Evolutionary conservation across 23 tunicate genomes (phyloP), one percentile per base, ranked within the genome.

Genomic region (Ascidia mentula): DNA sequence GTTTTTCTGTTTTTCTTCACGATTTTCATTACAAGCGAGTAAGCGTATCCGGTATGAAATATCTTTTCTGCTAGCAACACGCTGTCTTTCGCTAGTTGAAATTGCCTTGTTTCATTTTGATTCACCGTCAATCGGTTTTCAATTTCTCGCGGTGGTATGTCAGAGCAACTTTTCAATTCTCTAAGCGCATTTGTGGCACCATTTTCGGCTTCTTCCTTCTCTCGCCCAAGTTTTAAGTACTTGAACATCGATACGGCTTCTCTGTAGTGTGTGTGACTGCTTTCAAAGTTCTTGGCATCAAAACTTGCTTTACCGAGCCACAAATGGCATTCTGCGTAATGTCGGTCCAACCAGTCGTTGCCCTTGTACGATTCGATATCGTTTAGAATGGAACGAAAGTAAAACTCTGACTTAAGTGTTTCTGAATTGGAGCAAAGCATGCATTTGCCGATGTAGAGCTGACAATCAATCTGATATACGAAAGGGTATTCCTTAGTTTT

Each of bases 371-470:
- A 20, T 9, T 53, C 65, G 24, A 53, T 53, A 9, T 53, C 65
- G 7, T 53, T 9, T 9, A 53, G 65, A 53, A 53, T 9, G 28
- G 65, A 3, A 26, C 24, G 7, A 53, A 53, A 53, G 24, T 53
- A 28, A 3, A 3, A 28, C 4, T 53, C 22, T 20, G 24, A 26
- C 24, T 53, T 28, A 3, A 20, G 12, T 9, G 65, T 26, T 5
- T 5, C 28, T 28, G 28, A 53, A 9, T 53, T 53, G 22, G 13
- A 53, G 28, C 1, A 9, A 3, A 53, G 7, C 65, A 53, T 53
- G 65, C 65, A 53, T 53, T 53, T 53, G 65, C 65, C 65, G 13
- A 53, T 53, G 65, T 53, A 53, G 28, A 53, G 24, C 28, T 53
- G 28, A 9, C 65, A 53, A 53, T 53, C 24, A 20, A 53, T 28